phyloP scores from a whole-genome alignment of 2,113 vertebrate genomes.

The Sitta europaea region DNA sequence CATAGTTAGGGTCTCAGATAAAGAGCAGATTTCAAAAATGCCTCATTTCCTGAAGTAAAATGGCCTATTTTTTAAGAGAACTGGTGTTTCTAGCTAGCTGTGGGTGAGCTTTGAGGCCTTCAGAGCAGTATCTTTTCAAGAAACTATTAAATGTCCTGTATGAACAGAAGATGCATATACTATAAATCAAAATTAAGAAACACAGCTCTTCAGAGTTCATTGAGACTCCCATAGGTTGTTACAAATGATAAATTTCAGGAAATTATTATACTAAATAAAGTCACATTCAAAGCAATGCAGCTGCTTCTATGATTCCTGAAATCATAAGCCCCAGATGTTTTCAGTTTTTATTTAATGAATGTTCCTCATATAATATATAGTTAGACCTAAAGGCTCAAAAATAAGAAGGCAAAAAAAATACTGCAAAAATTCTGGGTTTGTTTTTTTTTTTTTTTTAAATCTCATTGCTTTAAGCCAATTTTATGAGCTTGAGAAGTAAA shows the following conservation, averaged over 20 bases:
- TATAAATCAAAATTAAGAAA: background rate
- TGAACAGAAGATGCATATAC: background rate
- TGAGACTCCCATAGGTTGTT: background rate
- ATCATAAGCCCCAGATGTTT: background rate
- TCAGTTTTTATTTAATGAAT: background rate
- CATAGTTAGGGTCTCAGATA: background rate
- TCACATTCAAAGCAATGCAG: background rate
- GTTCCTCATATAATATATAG: background rate
- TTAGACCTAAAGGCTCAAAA: background rate
- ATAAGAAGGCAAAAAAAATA: background rate
- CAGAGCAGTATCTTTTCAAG: background rate
- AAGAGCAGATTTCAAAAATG: background rate
- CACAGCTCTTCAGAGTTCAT: background rate
- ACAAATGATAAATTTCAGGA: background rate
- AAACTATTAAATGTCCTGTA: background rate
- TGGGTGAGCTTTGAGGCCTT: background rate
- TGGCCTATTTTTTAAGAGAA: background rate
- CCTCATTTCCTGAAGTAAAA: background rate
- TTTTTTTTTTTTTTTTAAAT: background rate
- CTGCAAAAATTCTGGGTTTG: background rate
- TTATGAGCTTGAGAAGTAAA: background rate
- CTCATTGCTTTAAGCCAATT: background rate
- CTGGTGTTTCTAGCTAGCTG: background rate
- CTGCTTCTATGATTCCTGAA: background rate
- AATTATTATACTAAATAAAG: background rate